Conservation (phyloP, 2,797 vertebrate genomes). For the Sebastes umbrosus region DNA sequence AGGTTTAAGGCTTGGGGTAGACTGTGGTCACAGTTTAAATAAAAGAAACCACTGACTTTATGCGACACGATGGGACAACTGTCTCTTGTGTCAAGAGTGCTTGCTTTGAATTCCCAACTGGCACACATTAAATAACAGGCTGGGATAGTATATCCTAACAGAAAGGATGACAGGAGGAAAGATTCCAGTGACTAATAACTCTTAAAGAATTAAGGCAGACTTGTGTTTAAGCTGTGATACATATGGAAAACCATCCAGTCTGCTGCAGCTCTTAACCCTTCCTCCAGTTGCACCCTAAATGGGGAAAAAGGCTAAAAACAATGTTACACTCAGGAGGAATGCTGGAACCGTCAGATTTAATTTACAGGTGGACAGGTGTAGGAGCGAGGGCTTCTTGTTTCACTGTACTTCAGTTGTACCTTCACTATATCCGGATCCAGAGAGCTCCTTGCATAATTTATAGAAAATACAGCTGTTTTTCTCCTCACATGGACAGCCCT, state of each 20-base stretch:
- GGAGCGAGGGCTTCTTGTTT: neutral
- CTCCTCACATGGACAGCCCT: conserved; percentile 63
- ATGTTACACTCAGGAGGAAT: conserved; percentile 17
- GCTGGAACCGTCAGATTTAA: conserved; percentile 37
- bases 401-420: conserved; percentile 27
- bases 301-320: neutral
- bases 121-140: neutral
- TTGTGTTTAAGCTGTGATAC: neutral
- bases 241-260: neutral
- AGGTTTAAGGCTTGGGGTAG: neutral
- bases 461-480: conserved; percentile 82
- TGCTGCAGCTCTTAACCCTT: neutral
- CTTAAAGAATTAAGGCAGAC: neutral
- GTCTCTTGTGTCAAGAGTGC: neutral
- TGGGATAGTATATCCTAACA: neutral
- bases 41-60: fast-evolving
- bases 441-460: conserved; percentile 64
- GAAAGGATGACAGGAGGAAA: neutral
- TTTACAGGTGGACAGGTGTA: conserved; percentile 63
- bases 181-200: neutral
- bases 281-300: neutral
- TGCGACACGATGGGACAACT: neutral
- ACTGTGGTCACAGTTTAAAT: neutral
- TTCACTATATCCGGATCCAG: conserved; percentile 57
- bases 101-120: neutral